A percentile compares a stretch with the other conserved stretches of the same genome.
phyloP scores from a whole-genome alignment of 2,113 vertebrate species.

The Lophotis ruficrista region DNA sequence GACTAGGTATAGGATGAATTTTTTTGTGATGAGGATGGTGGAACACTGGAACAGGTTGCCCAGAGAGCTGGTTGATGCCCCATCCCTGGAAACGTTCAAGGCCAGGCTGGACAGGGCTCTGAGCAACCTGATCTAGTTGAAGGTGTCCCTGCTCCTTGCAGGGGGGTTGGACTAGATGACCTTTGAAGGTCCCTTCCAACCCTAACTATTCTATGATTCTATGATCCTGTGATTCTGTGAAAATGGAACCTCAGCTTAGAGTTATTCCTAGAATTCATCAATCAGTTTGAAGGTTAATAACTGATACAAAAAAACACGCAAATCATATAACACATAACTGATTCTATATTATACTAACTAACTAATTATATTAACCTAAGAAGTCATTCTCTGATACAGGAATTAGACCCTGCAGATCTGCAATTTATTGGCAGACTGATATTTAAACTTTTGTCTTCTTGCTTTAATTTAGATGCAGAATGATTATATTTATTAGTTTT shows the following conservation, averaged over 20 bases:
- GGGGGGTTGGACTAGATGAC: neutral
- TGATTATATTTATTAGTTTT: neutral
- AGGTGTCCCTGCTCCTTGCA: neutral
- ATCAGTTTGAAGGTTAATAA: neutral
- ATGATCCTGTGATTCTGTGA: neutral
- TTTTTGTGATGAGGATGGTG: neutral
- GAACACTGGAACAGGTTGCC: neutral
- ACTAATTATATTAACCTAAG: neutral
- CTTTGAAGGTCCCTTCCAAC: neutral
- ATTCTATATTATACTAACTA: neutral
- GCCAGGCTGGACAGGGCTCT: accelerated
- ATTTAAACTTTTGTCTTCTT: neutral
- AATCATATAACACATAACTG: neutral
- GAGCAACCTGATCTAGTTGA: neutral
- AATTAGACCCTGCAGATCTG: neutral
- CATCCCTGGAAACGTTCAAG: neutral
- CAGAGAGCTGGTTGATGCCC: accelerated
- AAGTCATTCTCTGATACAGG: neutral
- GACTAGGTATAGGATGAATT: neutral
- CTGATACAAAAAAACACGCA: neutral
- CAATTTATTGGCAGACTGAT: neutral
- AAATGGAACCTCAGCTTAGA: neutral
- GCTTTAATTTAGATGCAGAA: neutral
- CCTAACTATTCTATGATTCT: neutral
- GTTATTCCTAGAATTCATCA: neutral